Conservation (phyloP, 2,113 vertebrate species). For the Motacilla alba region DNA sequence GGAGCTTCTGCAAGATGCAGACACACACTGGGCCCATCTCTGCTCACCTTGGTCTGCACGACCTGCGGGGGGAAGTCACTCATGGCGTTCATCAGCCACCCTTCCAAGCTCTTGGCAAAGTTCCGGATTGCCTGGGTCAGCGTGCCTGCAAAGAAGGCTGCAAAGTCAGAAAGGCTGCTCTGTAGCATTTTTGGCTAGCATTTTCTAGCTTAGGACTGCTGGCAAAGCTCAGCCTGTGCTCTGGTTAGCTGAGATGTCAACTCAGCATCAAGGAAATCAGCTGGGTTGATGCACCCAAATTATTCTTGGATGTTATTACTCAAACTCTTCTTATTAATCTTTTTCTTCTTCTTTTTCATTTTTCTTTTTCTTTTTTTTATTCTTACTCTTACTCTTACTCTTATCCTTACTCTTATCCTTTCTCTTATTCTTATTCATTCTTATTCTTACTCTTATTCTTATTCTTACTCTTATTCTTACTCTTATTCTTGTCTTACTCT, state of each 20-base stretch:
- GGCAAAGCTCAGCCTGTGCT: neutral
- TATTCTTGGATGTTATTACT: neutral
- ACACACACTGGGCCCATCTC: neutral
- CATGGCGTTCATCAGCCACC: constrained; percentile 95
- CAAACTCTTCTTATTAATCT: neutral
- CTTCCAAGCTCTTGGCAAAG: constrained; percentile 96
- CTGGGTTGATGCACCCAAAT: neutral
- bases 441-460: too few relatives aligned
- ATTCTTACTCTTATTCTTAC: too few relatives aligned
- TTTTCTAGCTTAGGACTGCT: neutral
- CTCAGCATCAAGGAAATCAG: neutral
- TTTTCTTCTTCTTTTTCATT: neutral
- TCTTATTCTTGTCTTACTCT: too few relatives aligned
- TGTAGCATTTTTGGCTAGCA: rapidly evolving
- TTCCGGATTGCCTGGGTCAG: constrained; percentile 96
- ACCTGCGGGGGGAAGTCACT: constrained; percentile 89
- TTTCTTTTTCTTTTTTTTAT: neutral
- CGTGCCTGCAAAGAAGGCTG: constrained; percentile 76
- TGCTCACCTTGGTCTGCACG: constrained; percentile 89
- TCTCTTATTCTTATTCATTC: neutral
- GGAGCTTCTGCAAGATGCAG: neutral
- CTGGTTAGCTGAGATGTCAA: neutral
- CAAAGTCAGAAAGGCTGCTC: neutral
- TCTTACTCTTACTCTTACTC: neutral
- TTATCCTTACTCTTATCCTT: neutral